Percentiles rank a stretch among this genome's conserved stretches.
Conservation (phyloP, 2,888 invertebrate genomes). For the Cryptus armator region DNA sequence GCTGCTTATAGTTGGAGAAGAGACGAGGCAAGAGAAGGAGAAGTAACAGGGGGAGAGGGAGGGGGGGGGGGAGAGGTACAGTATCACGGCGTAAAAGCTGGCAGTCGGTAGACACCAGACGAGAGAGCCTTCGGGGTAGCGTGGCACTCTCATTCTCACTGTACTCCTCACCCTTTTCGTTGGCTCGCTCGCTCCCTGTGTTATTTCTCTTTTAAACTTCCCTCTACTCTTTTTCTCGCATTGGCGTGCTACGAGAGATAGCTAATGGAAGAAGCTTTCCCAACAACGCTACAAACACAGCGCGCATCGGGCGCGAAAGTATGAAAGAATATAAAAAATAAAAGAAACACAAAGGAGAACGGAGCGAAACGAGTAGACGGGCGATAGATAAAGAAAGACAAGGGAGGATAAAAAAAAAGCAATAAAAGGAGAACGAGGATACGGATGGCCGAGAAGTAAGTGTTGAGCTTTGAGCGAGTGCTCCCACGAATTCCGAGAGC, state of each 20-base stretch:
- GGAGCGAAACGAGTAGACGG: neutral
- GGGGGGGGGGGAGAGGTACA: neutral
- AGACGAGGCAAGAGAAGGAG: neutral
- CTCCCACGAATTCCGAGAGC: neutral
- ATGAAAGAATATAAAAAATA: constrained; percentile 11
- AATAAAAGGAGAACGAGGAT: constrained; percentile 5
- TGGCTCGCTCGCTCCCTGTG: constrained; percentile 55
- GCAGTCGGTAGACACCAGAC: constrained; percentile 67
- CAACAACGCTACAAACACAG: constrained; percentile 45
- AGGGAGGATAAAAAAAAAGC: neutral
- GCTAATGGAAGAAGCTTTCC: constrained; percentile 63
- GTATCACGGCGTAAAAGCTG: constrained; percentile 74
- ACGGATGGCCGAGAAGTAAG: constrained; percentile 34
- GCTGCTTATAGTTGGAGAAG: neutral
- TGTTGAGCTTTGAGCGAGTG: constrained; percentile 16
- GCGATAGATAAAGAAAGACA: constrained; percentile 4
- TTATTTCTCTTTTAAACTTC: constrained; percentile 9
- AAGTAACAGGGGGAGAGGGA: neutral
- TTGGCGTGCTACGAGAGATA: constrained; percentile 36
- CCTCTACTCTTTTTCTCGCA: constrained; percentile 24
- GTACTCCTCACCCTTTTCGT: constrained; percentile 23
- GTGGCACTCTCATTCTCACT: constrained; percentile 47
- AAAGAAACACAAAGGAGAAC: neutral
- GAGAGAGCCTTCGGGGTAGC: constrained; percentile 26
- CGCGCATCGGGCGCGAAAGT: constrained; percentile 27